Evolutionary conservation across 2,797 vertebrate genomes (phyloP), one percentile per base, ranked within the genome.

Genomic region (Labroides dimidiatus): DNA sequence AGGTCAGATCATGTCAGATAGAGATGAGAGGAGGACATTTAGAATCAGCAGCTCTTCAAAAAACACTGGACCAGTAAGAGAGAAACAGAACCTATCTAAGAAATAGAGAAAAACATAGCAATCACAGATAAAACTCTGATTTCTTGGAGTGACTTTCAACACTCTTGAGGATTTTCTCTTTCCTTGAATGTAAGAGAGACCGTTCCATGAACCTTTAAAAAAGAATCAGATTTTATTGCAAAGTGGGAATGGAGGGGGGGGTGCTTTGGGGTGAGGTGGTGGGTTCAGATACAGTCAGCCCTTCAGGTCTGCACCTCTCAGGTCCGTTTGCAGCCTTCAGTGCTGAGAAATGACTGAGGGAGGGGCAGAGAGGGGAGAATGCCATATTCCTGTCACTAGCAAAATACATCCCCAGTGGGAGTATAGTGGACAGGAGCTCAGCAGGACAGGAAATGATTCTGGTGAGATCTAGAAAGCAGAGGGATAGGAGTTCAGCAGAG

Each of bases 161-260:
- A 90, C 87, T 88, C 86, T 71, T 49, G 72, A 84, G 87, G 87
- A 84, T 77, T 86, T 91, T 84, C 65, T 78, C 88, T 88, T 89
- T 52, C 66, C 70, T 56, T 43, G 44, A 80, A 75, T 77, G 90
- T 90, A 86, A 87, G 89, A 83, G 89, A 94, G 78, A 86, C 89
- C 91, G 87, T 91, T 92, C 86, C 90, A 91, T 93, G 89, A 91
- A 93, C 93, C 93, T 90, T 88, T 86, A 88, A 81, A 93, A 33
- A 90, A 87, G 86, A 86, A 89, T 90, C 91, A 92, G 82, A 80
- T 95, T 94, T 92, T 92, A 93, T 87, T 93, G 92, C 93, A 86
- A 69, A 64, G 83, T 72, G 74, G 81, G 72, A 76, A 73, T 51
- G 30, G 20, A n/a, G n/a, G 49, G 63, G 52, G 21, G 21, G 47